Evolutionary conservation across 2,797 vertebrate genomes (phyloP), one percentile per base, ranked within the genome.

Genomic region (Gastrophryne carolinensis): DNA sequence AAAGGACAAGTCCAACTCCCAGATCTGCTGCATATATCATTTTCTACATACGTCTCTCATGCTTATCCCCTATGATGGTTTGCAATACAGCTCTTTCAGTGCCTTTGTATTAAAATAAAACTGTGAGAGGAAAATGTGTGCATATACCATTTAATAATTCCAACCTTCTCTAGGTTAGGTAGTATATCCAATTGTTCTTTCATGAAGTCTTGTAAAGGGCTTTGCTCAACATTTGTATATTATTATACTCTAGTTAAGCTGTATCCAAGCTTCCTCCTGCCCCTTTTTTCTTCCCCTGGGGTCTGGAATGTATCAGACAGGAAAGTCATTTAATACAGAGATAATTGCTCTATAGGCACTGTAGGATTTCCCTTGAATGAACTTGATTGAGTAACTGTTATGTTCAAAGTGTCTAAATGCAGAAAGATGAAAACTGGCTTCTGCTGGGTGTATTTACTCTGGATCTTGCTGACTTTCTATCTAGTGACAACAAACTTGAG

Each of bases 311-410:
- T 29, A 75, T 75, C 73, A 68, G 30, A 68, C 63, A 75, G 64
- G 73, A 67, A 75, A 67, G 37, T 66, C 63, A 75, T 61, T 67
- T 50, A 63, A 49, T 73, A 52, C 44, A 26, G 29, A 75, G 63
- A 68, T 75, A 75, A 75, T 75, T 75, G 54, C 63, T 52, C 37
- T 61, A 66, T 35, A 75, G 73, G 50, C 63, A 61, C 41, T 67
- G 37, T 60, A 68, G 64, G 54, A 67, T 74, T 66, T 66, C 52
- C 52, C 54, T 17, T 58, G 52, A 74, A 66, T 61, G 34, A 57
- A 68, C 30, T 68, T 68, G 73, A 75, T 67, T 75, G 63, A 75
- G 73, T 67, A 68, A 60, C 63, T 75, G 73, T 68, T 67, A 60
- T 58, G 64, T 68, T 75, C 30, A 75, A 75, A 68, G 64, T 67